These are phyloP conservation scores for Brachypodius melanocephalos DNA, from an alignment of 2,113 vertebrate species.

Conservation along the genomic window DNA sequence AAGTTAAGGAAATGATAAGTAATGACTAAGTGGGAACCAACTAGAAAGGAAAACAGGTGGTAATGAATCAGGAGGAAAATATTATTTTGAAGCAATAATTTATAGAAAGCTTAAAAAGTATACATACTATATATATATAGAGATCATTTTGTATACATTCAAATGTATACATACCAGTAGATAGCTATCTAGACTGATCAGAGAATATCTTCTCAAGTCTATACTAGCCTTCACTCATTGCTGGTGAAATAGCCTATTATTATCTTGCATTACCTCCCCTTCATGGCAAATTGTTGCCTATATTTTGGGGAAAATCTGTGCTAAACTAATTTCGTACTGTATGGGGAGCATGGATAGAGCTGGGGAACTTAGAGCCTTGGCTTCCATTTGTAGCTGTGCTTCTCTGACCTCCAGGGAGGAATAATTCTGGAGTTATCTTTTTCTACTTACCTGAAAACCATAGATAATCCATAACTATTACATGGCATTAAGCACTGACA, in stretches of 20 bases:
- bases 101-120: neutral
- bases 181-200: neutral
- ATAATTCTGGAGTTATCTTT: neutral
- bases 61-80: neutral
- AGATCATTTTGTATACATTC: neutral
- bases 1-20: neutral
- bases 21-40: neutral
- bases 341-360: neutral
- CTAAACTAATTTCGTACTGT: neutral
- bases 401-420: neutral
- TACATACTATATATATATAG: neutral
- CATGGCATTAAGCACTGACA: neutral
- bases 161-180: neutral
- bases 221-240: neutral
- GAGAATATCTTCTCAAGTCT: neutral
- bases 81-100: neutral
- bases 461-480: slow-evolving; percentile 9
- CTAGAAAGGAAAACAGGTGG: neutral
- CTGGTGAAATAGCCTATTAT: neutral
- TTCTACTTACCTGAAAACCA: slow-evolving; percentile 8
- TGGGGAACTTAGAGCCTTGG: neutral
- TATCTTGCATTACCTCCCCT: neutral
- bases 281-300: neutral
- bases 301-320: neutral
- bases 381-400: neutral